A percentile compares a stretch with the other conserved stretches of the same genome.
Evolutionary conservation across 2,113 vertebrate species (phyloP).

Genomic region (Pheucticus melanocephalus): DNA sequence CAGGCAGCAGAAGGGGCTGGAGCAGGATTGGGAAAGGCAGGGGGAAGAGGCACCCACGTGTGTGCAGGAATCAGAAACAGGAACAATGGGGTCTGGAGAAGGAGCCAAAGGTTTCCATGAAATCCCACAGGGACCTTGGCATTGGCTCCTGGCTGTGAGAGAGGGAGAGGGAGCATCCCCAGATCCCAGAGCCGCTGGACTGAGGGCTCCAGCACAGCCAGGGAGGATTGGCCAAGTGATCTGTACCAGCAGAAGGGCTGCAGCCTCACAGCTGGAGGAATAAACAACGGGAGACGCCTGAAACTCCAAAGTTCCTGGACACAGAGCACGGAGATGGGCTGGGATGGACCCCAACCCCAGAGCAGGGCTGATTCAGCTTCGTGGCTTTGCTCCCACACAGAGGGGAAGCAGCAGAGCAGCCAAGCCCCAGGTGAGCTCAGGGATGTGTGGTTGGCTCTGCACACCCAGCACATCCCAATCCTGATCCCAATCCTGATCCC

Average conservation of each 20-base stretch:
- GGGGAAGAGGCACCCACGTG: neutral
- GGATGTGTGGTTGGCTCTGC: neutral
- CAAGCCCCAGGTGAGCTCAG: neutral
- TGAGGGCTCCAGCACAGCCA: neutral
- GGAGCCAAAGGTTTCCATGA: neutral
- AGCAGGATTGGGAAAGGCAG: neutral
- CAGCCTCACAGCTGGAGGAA: neutral
- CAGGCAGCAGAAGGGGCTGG: neutral
- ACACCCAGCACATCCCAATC: neutral
- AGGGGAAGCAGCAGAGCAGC: neutral
- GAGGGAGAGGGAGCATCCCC: neutral
- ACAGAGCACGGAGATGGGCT: rapidly evolving
- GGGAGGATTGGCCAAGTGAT: neutral
- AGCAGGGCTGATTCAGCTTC: neutral
- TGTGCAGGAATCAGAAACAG: neutral
- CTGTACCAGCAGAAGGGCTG: neutral
- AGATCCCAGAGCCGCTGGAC: neutral
- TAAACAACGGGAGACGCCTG: rapidly evolving
- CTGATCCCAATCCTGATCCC: neutral
- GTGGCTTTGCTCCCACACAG: neutral
- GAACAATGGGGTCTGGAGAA: neutral
- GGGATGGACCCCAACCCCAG: neutral
- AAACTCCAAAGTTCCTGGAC: neutral
- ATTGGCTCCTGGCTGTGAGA: neutral
- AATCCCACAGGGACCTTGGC: neutral